Evolutionary conservation across 2,113 vertebrate species (phyloP).

Genomic region (Chloebia gouldiae): DNA sequence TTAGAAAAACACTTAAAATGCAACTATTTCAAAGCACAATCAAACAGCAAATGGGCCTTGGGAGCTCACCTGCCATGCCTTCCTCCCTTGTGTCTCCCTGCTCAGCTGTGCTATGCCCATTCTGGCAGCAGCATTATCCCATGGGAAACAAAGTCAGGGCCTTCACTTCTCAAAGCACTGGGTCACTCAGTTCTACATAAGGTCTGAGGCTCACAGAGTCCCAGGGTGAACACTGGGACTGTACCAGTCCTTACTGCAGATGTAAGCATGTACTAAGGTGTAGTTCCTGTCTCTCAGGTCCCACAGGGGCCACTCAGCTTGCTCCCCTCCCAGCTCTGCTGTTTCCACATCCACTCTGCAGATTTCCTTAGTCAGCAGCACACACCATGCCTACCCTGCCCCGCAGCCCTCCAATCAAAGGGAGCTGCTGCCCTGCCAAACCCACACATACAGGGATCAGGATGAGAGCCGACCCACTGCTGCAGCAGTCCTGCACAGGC

Average conservation of each 20-base stretch:
- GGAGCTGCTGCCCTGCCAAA: not conserved
- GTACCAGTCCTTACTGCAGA: not conserved
- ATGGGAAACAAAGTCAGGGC: not conserved
- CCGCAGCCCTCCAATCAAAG: not conserved
- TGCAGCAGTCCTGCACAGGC: not conserved
- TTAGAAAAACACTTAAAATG: slow-evolving; percentile 16
- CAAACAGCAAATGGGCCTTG: not conserved
- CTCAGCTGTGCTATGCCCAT: not conserved
- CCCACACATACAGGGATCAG: not conserved
- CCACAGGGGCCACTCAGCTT: not conserved
- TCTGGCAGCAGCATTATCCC: not conserved
- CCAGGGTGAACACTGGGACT: not conserved
- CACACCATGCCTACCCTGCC: not conserved
- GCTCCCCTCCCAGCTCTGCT: not conserved
- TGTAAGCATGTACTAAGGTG: not conserved
- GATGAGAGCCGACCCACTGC: not conserved
- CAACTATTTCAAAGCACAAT: not conserved
- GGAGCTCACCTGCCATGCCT: not conserved
- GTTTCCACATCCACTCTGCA: not conserved
- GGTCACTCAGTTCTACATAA: rapidly evolving
- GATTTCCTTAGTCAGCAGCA: not conserved
- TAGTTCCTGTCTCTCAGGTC: not conserved
- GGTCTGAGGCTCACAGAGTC: not conserved
- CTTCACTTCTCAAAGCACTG: rapidly evolving
- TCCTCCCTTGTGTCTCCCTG: not conserved